phyloP scores from a whole-genome alignment of 2,888 invertebrate species.

The Perdita meconis region DNA sequence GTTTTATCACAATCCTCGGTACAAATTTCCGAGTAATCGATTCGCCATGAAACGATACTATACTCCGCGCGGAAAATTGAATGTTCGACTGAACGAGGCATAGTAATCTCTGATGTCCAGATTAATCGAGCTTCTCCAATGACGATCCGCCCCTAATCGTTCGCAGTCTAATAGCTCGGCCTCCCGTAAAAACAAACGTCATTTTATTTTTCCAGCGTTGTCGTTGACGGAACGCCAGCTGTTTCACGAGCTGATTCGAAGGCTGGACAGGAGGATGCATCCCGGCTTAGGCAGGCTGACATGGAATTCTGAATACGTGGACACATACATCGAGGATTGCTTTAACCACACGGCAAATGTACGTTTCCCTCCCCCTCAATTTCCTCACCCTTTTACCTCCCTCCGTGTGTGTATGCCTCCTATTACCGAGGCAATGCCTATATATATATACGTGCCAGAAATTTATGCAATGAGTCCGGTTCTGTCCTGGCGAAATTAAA shows the following conservation, averaged over 20 bases:
- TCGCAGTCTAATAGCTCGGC: too few relatives aligned
- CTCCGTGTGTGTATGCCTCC: conserved; percentile 10
- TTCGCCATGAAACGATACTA: too few relatives aligned
- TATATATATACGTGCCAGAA: conserved; percentile 42
- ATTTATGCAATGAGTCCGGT: conserved; percentile 61
- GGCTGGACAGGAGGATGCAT: conserved; percentile 88
- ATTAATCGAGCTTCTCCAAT: too few relatives aligned
- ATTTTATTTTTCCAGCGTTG: conserved; percentile 85
- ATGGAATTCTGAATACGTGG: conserved; percentile 90
- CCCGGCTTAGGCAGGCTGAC: conserved; percentile 90
- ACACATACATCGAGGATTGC: conserved; percentile 90
- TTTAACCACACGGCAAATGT: conserved; percentile 88
- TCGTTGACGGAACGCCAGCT: conserved; percentile 91
- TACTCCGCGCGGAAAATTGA: too few relatives aligned
- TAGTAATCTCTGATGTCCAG: too few relatives aligned
- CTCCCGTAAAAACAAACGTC: background rate
- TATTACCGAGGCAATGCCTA: conserved; percentile 24
- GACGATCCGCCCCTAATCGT: too few relatives aligned
- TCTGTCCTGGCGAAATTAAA: conserved; percentile 61
- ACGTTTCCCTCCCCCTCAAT: conserved; percentile 69
- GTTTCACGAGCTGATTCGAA: conserved; percentile 89
- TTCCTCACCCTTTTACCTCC: conserved; percentile 44
- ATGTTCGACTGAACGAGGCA: too few relatives aligned
- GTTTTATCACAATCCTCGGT: too few relatives aligned
- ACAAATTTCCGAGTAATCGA: too few relatives aligned